A percentile compares a stretch with the other conserved stretches of the same genome.
Conservation (phyloP, 1,140 invertebrate genomes). For the Drosophila sulfurigaster region DNA sequence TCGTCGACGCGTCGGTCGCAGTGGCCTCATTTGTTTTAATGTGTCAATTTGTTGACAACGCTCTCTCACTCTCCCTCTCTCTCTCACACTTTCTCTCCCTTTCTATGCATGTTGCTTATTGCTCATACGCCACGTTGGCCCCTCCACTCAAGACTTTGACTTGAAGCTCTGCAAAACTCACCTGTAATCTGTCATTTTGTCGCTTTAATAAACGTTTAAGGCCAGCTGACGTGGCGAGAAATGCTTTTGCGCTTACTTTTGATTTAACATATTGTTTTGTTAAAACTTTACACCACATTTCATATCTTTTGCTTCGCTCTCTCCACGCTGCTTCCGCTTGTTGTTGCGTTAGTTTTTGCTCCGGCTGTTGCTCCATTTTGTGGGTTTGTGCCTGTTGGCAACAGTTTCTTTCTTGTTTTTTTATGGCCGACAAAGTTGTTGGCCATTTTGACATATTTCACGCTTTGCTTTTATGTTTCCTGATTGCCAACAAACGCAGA, state of each 20-base stretch:
- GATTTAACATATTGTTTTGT: constrained; percentile 42
- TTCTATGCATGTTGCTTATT: constrained; percentile 32
- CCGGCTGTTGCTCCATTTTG: constrained; percentile 4
- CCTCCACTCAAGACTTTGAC: not conserved
- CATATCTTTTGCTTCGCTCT: constrained; percentile 13
- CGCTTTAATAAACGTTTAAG: constrained; percentile 73
- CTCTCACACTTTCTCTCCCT: constrained; percentile 18
- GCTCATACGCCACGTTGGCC: constrained; percentile 41
- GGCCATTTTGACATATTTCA: constrained; percentile 58
- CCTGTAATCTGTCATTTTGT: constrained; percentile 71
- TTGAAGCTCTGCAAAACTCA: constrained; percentile 18
- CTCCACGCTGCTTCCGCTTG: constrained; percentile 5
- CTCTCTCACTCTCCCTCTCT: not conserved
- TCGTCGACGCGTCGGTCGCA: constrained; percentile 32
- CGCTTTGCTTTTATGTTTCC: constrained; percentile 51
- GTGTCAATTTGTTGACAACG: constrained; percentile 78
- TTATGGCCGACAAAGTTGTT: constrained; percentile 42
- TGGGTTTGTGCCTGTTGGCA: constrained; percentile 36
- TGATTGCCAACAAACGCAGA: not conserved
- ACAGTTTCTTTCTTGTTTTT: constrained; percentile 13
- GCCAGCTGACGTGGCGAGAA: constrained; percentile 30
- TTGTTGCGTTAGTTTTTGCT: constrained; percentile 5
- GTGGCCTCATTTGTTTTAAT: constrained; percentile 83
- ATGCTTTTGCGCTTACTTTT: constrained; percentile 25
- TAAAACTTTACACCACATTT: constrained; percentile 41